Percentiles rank a stretch among this genome's conserved stretches.
phyloP scores from a whole-genome alignment of 53 echinoderm and acorn worm species.

The Stichopus horrens region DNA sequence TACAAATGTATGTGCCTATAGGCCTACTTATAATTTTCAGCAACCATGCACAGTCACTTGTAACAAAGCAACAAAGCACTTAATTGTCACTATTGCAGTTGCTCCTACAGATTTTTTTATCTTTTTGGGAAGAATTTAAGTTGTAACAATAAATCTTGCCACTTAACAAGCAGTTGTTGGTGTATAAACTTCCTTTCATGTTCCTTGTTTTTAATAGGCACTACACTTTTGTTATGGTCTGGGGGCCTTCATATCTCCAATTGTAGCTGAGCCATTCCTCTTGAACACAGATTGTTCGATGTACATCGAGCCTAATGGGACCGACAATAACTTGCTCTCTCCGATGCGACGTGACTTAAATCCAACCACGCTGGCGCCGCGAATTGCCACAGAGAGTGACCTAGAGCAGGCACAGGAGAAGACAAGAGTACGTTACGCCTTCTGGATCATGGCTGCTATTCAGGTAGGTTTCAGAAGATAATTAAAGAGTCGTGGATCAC shows the following conservation, averaged over 20 bases:
- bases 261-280: constrained; percentile 96
- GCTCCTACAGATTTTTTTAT: too few species aligned
- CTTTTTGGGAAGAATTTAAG: too few species aligned
- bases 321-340: constrained; percentile 46
- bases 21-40: too few species aligned
- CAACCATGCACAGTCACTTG: too few species aligned
- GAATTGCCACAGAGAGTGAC: constrained; percentile 49
- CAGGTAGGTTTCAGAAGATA: constrained; percentile 63
- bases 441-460: constrained; percentile 95
- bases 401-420: constrained; percentile 73
- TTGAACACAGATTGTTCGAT: constrained; percentile 85
- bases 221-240: constrained; percentile 98
- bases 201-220: constrained; percentile 54
- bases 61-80: too few species aligned
- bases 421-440: constrained; percentile 83
- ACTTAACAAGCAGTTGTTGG: too few species aligned
- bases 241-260: constrained; percentile 92
- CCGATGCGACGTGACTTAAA: constrained; percentile 28
- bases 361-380: not conserved
- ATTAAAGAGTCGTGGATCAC: too few species aligned
- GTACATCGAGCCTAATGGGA: constrained; percentile 58
- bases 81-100: too few species aligned
- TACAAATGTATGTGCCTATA: too few species aligned
- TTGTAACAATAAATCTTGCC: too few species aligned
- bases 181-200: too few species aligned